phyloP scores from a whole-genome alignment of 37 sponge, comb jelly and placozoan genomes.

The Dysidea cf. avara region DNA sequence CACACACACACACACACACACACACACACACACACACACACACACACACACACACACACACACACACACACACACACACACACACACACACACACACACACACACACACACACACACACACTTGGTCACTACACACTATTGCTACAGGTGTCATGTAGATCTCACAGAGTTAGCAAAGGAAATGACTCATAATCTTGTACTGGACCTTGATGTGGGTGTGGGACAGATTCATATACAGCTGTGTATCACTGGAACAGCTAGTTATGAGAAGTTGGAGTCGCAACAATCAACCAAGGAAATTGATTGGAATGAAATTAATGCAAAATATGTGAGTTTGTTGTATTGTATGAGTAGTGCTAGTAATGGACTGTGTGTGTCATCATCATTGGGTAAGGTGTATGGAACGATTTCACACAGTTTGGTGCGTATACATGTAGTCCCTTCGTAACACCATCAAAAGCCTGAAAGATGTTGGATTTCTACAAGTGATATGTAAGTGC shows the following conservation, averaged over 20 bases:
- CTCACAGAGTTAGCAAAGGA: conserved; percentile 28
- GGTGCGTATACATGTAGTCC: too few species aligned
- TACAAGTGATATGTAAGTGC: conserved; percentile 49
- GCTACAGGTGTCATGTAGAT: conserved; percentile 55
- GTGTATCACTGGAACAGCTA: conserved; percentile 48
- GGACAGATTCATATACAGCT: conserved; percentile 57
- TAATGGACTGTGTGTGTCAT: too few species aligned
- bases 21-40: conserved; percentile 25
- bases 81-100: conserved; percentile 23
- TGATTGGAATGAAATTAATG: conserved; percentile 3
- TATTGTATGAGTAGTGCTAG: too few species aligned
- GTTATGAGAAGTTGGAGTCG: conserved; percentile 2
- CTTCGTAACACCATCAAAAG: neutral
- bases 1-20: conserved; percentile 17
- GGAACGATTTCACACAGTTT: too few species aligned
- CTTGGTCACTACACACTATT: neutral
- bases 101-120: neutral
- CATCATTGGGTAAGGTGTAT: too few species aligned
- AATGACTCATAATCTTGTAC: conserved; percentile 44
- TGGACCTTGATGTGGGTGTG: conserved; percentile 28
- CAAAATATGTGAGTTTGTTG: conserved; percentile 63
- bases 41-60: conserved; percentile 6
- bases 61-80: conserved; percentile 13
- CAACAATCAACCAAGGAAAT: neutral
- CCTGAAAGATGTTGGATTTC: conserved; percentile 56